Percentiles rank a stretch among this genome's conserved stretches.
These are phyloP conservation scores for Tanaodytes sp. DNA, from an alignment of 2,888 invertebrate genomes.

Conservation along the genomic window DNA sequence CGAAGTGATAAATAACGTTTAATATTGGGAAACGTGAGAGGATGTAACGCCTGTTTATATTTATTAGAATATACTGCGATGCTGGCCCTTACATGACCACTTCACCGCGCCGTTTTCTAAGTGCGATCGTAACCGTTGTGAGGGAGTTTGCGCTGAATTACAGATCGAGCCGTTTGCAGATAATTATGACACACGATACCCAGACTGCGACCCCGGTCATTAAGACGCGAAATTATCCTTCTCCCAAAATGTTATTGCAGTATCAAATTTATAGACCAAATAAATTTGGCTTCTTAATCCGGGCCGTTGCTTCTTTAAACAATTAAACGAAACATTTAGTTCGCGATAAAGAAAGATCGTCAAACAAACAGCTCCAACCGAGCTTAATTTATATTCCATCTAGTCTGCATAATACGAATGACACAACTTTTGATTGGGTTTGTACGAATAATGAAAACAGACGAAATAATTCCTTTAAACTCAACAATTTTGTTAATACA, in stretches of 20 bases:
- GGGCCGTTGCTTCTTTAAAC: too few relatives aligned
- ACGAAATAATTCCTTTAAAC: too few relatives aligned
- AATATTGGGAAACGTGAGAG: conserved; percentile 23
- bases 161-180: conserved; percentile 64
- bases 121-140: conserved; percentile 59
- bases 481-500: too few relatives aligned
- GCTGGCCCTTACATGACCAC: conserved; percentile 55
- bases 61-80: conserved; percentile 67
- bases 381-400: too few relatives aligned
- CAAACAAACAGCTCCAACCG: too few relatives aligned
- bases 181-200: conserved; percentile 71
- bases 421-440: too few relatives aligned
- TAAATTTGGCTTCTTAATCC: conserved; percentile 32
- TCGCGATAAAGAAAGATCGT: too few relatives aligned
- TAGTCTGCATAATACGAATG: too few relatives aligned
- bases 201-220: conserved; percentile 57
- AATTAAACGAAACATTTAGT: too few relatives aligned
- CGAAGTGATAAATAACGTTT: conserved; percentile 35
- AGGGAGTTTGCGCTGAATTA: conserved; percentile 58
- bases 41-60: conserved; percentile 57
- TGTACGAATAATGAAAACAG: too few relatives aligned
- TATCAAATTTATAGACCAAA: conserved; percentile 21
- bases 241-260: conserved; percentile 35
- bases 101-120: conserved; percentile 49
- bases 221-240: conserved; percentile 54